phyloP scores from a whole-genome alignment of 2,888 invertebrate species.

The Chromoteleia sp. region DNA sequence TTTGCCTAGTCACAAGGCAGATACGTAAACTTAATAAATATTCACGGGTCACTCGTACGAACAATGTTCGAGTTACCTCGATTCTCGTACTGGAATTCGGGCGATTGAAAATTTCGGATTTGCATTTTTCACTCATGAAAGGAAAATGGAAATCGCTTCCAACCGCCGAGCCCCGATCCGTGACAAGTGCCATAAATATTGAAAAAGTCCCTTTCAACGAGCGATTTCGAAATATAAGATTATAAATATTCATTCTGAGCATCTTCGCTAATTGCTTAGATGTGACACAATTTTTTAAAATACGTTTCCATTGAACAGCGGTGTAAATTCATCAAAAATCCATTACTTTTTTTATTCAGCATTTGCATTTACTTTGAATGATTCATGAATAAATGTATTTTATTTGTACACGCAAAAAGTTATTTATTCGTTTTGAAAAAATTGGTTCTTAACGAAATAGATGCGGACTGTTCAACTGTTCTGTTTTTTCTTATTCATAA shows the following conservation, averaged over 20 bases:
- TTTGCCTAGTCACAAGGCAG: conserved; percentile 56
- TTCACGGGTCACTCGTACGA: conserved; percentile 69
- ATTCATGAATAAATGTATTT: conserved; percentile 44
- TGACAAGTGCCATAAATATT: conserved; percentile 66
- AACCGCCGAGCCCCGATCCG: conserved; percentile 53
- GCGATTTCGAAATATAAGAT: conserved; percentile 34
- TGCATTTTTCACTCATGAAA: conserved; percentile 60
- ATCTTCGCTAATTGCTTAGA: conserved; percentile 59
- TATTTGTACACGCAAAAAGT: conserved; percentile 5
- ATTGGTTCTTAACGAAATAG: too few species aligned
- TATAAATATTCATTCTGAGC: conserved; percentile 56
- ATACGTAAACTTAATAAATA: conserved; percentile 75
- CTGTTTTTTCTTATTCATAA: too few species aligned
- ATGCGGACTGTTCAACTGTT: too few species aligned
- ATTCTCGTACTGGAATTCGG: conserved; percentile 59
- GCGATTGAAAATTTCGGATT: conserved; percentile 67
- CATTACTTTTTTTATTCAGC: conserved; percentile 22
- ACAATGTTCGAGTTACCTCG: conserved; percentile 69
- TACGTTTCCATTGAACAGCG: conserved; percentile 4
- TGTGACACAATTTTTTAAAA: conserved; percentile 44
- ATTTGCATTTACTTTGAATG: conserved; percentile 12
- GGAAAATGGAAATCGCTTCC: conserved; percentile 63
- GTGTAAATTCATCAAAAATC: conserved; percentile 37
- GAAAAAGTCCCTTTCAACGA: conserved; percentile 41
- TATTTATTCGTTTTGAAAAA: background rate